phyloP scores from a whole-genome alignment of 2,797 vertebrate species.

The Falco peregrinus region DNA sequence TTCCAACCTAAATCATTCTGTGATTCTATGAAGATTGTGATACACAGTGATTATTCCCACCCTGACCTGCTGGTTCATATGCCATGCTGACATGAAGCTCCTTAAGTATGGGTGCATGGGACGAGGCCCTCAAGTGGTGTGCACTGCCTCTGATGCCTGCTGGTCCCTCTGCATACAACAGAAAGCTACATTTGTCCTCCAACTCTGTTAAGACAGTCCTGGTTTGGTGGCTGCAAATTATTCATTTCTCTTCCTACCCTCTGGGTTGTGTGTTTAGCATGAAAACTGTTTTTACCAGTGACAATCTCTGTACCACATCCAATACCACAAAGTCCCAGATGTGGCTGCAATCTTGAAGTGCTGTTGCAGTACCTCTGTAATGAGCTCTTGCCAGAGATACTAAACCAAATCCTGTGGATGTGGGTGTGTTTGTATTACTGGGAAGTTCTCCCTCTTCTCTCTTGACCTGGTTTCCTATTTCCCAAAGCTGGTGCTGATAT shows the following conservation, averaged over 20 bases:
- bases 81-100: not conserved
- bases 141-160: not conserved
- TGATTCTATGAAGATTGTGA: not conserved
- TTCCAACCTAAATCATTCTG: not conserved
- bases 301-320: not conserved
- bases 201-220: not conserved
- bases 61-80: not conserved
- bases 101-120: not conserved
- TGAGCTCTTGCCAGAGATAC: not conserved
- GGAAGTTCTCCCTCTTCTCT: not conserved
- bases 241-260: not conserved
- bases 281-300: not conserved
- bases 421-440: not conserved
- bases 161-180: not conserved
- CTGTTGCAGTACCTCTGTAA: not conserved
- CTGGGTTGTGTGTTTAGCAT: not conserved
- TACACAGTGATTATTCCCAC: not conserved
- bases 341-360: not conserved
- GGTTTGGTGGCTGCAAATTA: not conserved
- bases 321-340: not conserved
- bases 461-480: not conserved
- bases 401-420: not conserved
- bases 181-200: not conserved
- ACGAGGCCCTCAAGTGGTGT: not conserved
- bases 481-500: not conserved